Evolutionary conservation across 2,888 invertebrate genomes (phyloP), one percentile per base, ranked within the genome.

Genomic region (Dimorphilus gyrociliatus): DNA sequence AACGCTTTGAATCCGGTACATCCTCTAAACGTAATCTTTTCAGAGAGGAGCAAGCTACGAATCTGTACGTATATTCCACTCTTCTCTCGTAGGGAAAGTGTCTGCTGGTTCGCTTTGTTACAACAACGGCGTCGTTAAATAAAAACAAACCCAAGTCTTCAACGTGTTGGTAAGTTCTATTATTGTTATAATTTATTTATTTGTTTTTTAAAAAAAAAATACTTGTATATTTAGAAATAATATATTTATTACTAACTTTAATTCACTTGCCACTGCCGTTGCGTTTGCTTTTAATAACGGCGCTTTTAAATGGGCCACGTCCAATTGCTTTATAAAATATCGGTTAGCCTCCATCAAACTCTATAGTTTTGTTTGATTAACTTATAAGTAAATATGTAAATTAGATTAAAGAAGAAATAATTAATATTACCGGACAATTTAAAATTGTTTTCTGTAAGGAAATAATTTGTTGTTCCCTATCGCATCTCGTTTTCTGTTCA

Each of bases 81-180:
- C 46, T 45, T 1, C 52, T 41, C 26, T 51, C 51, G 38, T 53
- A 59, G 4, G 58, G 55, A 31, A 51, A 50, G 34, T 55, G 46
- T 34, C 47, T 49, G 17, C 49, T 47, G 4, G 51, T 52, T 19
- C 55, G 35, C 10, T 50, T 34, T 4, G 58, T 53, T 24, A 59
- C 36, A 17, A 59, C 45, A 21, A 59, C 34, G 8, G 51, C 50
- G 39, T 59, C 59, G 33, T 57, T 59, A 37, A 59, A 59, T 32
- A 59, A 45, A 39, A 46, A 59, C 25, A 55, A 34, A 5, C 55
- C 55, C 10, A 54, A 37, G 38, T 49, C 53, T 32, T 54, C 54
- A 5, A 47, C 41, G 36, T 53, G 49, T 32, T 54, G 53, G 37
- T 49, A 58, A 5, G 50, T 43, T 37, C 57, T 57, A 45, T 6